Base-by-base conservation (phyloP, 1,140 invertebrate genomes). In the Saccostrea glomerata region DNA sequence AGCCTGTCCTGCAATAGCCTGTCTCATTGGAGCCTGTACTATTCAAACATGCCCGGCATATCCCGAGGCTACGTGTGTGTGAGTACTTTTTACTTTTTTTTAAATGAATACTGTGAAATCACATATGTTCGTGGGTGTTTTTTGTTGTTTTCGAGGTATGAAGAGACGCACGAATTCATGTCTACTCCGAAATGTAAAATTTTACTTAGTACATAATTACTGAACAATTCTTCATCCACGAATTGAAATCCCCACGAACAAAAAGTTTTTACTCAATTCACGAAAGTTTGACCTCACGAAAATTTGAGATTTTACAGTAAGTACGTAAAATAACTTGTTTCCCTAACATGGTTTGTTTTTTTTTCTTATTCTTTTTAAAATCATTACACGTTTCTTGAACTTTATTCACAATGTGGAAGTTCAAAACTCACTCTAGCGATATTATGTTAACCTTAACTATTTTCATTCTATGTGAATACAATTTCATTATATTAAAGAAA, bases 41-140 rank as follows among this genome's bases (percentile, higher is more conserved):
- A 20, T 20, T 66, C 60, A 66, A 66, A 66, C 13, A 0, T 66
- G 60, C 23, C 60, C 60, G 2, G 23, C 20, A 13, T 66, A 20
- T 23, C 60, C 60, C 20, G 23, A 66, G 23, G 60, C 60, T 2
- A 66, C 17, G 9, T 66, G 60, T 20, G 60, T 66, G 60, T 66
- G 20, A 66, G 60, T 66, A 66, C 0, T 23, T 7, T 66, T 20
- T 66, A 66, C 17, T 3, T 11, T 66, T 6, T 66, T 20, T 20
- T 7, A 20, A 6, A 20, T 20, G 17, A n/a, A n/a, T 2, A 17
- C 0, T 7, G 20, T n/a, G 9, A 3, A 20, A 20, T 17, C 1
- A 9, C 17, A 0, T 66, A 20, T 1, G 0, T 1, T 11, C 1
- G 17, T n/a, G 0, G 5, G 9, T 1, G 0, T 6, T 9, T 47